Conservation (phyloP, 2,113 vertebrate species). For the Elephantulus edwardii region DNA sequence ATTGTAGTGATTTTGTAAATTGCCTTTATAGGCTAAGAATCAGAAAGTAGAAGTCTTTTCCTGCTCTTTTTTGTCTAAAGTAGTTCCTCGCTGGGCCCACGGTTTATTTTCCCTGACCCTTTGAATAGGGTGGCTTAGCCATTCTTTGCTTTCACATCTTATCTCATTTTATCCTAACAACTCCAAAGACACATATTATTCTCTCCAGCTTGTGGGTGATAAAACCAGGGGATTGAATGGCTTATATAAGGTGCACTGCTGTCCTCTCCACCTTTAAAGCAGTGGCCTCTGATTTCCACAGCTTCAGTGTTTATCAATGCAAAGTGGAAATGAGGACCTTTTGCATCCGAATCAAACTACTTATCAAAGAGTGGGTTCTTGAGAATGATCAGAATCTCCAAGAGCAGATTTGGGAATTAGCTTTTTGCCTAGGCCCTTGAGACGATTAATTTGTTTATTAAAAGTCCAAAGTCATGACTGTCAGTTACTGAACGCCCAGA, state of each 20-base stretch:
- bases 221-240: constrained; percentile 48
- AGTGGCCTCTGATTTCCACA: constrained; percentile 19
- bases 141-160: constrained; percentile 58
- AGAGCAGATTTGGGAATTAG: background rate
- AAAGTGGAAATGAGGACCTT: background rate
- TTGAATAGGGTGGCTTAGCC: constrained; percentile 46
- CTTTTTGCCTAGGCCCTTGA: background rate
- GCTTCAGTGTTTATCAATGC: constrained; percentile 15
- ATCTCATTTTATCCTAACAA: constrained; percentile 65
- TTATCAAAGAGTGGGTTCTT: background rate
- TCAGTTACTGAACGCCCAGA: background rate
- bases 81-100: constrained; percentile 55
- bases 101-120: constrained; percentile 61
- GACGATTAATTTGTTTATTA: background rate
- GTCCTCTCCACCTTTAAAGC: constrained; percentile 28
- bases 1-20: constrained; percentile 69
- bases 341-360: constrained; percentile 21
- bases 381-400: background rate
- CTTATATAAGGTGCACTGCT: constrained; percentile 16
- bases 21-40: constrained; percentile 56
- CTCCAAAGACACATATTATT: constrained; percentile 50
- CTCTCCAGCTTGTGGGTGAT: constrained; percentile 36
- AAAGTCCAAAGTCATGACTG: background rate
- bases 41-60: constrained; percentile 62
- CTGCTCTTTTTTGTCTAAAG: constrained; percentile 18